These are phyloP conservation scores for Henicopernis longicauda DNA, from an alignment of 2,113 vertebrate species.

Conservation along the genomic window DNA sequence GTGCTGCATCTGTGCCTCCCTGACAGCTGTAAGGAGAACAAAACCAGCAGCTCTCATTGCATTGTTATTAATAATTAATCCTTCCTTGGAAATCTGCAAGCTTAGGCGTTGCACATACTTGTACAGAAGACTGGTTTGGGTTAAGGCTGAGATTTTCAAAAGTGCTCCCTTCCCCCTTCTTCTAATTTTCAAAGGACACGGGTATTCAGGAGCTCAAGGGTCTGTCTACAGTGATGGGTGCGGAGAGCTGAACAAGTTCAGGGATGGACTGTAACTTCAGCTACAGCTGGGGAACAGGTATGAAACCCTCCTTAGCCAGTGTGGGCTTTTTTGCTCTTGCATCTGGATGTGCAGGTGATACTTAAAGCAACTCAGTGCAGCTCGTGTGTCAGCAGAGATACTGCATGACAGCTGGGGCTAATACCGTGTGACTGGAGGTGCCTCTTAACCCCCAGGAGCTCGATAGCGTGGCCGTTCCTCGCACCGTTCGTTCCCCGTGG, in stretches of 20 bases:
- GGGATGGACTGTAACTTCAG: neutral
- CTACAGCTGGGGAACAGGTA: neutral
- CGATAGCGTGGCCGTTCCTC: accelerated
- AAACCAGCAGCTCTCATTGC: neutral
- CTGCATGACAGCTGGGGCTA: neutral
- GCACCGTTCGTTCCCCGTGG: accelerated
- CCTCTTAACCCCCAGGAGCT: neutral
- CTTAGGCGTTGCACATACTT: neutral
- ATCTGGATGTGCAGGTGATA: neutral
- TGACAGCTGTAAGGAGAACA: slow-evolving; percentile 33
- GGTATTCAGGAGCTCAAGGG: neutral
- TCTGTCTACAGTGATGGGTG: neutral
- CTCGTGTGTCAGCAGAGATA: neutral
- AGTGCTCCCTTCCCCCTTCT: neutral
- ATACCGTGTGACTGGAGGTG: accelerated
- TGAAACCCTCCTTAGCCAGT: neutral
- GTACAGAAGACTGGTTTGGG: neutral
- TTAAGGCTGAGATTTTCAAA: neutral
- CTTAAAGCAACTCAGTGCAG: neutral
- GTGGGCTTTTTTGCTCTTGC: neutral
- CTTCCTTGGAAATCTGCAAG: neutral
- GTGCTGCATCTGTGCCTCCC: slow-evolving; percentile 39
- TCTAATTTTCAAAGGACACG: neutral
- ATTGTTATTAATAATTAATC: slow-evolving; percentile 42
- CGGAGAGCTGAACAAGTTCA: neutral